Conservation (phyloP, 2,113 vertebrate species). For the Vulpes lagopus region DNA sequence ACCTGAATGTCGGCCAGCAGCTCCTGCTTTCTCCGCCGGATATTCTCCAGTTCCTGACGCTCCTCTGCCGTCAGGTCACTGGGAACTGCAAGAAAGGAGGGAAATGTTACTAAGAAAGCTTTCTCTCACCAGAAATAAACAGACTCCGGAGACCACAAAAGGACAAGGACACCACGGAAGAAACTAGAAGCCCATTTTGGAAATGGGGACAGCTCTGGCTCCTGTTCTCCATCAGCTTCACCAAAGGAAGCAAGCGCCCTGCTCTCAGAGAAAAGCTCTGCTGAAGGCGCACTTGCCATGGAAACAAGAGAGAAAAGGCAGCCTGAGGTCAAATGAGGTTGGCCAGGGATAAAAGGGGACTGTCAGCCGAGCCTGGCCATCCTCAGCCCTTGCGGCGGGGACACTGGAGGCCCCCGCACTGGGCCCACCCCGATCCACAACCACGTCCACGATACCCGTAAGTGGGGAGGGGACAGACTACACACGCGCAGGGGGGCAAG, state of each 20-base stretch:
- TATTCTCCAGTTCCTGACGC: slow-evolving; percentile 97
- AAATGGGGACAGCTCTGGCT: background rate
- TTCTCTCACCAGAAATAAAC: background rate
- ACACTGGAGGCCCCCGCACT: background rate
- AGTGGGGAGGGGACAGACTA: background rate
- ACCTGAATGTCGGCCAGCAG: slow-evolving; percentile 99
- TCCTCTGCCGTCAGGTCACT: slow-evolving; percentile 97
- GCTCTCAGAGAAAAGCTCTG: background rate
- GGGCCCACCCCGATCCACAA: background rate
- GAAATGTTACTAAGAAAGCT: background rate
- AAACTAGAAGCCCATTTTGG: background rate
- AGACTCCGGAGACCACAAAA: background rate
- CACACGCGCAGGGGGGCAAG: background rate
- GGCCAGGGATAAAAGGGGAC: background rate
- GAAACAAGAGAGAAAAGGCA: background rate
- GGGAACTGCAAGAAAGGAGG: slow-evolving; percentile 88
- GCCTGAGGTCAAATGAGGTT: background rate
- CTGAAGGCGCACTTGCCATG: background rate
- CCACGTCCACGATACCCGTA: accelerated
- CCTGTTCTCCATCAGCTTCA: background rate
- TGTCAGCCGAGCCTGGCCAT: accelerated
- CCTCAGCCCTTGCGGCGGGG: too few species aligned
- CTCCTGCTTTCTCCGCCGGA: slow-evolving; percentile 97
- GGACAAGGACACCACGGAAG: background rate
- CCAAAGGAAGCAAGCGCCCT: background rate